Evolutionary conservation across 1,140 invertebrate species (phyloP).

Genomic region (Tetragnatha versicolor): DNA sequence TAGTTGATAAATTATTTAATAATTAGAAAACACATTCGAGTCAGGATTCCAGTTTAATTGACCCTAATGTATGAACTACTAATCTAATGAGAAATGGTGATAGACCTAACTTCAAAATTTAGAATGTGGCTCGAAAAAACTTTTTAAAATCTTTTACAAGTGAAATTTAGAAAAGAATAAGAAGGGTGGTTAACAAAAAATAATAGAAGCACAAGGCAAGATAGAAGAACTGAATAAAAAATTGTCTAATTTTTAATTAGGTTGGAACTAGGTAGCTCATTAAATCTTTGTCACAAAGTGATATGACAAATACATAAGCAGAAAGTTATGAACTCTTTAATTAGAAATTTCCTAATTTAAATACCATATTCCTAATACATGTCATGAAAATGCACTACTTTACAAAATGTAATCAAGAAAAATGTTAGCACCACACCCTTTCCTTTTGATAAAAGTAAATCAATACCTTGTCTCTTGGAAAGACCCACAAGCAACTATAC

Average conservation of each 20-base stretch:
- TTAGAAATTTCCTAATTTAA: not conserved
- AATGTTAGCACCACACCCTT: slow-evolving; percentile 50
- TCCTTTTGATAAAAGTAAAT: slow-evolving; percentile 33
- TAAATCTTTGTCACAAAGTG: not conserved
- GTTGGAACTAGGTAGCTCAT: slow-evolving; percentile 9
- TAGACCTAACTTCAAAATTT: no score
- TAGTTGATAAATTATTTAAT: no score
- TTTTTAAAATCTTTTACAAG: not conserved
- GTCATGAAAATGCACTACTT: not conserved
- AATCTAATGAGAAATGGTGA: no score
- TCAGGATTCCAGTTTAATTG: no score
- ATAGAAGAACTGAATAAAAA: not conserved
- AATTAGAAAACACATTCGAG: no score
- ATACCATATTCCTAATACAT: not conserved
- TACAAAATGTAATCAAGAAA: slow-evolving; percentile 46
- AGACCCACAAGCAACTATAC: slow-evolving; percentile 21
- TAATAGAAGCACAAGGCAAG: not conserved
- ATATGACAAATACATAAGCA: slow-evolving; percentile 1
- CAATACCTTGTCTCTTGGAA: slow-evolving; percentile 18
- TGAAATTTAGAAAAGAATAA: not conserved
- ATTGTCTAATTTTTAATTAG: not conserved
- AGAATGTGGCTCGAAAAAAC: no score
- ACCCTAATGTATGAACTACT: no score
- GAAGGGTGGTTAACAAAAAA: not conserved
- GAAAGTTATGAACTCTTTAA: not conserved